Conservation (phyloP, 2,888 invertebrate species). For the Aphodius granarius region DNA sequence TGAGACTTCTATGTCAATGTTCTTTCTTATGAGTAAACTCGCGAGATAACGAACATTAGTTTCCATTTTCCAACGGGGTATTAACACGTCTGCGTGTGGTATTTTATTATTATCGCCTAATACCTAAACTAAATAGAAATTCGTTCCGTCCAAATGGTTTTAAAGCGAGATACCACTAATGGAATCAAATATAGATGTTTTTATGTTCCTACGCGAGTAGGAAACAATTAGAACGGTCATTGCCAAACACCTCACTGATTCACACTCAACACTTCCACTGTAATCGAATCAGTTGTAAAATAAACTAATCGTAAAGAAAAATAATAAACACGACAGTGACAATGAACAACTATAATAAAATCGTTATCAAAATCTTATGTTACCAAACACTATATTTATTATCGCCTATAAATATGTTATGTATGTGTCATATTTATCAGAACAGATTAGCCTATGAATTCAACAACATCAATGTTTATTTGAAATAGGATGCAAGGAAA, state of each 20-base stretch:
- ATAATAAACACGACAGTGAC: not conserved
- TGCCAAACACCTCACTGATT: not conserved
- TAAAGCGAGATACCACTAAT: conserved; percentile 8
- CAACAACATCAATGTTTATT: not conserved
- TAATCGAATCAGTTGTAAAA: not conserved
- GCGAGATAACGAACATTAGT: conserved; percentile 5
- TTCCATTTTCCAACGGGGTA: conserved; percentile 13
- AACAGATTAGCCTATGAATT: not conserved
- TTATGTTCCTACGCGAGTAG: not conserved
- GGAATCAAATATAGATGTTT: conserved; percentile 3
- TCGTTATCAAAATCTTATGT: not conserved
- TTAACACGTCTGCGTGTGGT: conserved; percentile 24
- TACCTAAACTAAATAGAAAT: not conserved
- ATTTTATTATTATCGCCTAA: conserved; percentile 20
- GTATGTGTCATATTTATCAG: no score
- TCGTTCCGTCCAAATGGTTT: conserved; percentile 1
- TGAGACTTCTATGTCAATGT: not conserved
- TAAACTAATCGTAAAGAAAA: not conserved
- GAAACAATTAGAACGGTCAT: not conserved
- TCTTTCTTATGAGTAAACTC: not conserved
- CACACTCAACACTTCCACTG: not conserved
- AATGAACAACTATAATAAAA: not conserved
- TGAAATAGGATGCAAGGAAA: not conserved
- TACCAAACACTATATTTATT: not conserved
- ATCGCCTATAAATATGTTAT: no score